A percentile compares a stretch with the other conserved stretches of the same genome.
These are phyloP conservation scores for Meiosimyza platycephala DNA, from an alignment of 2,888 invertebrate genomes.

Conservation along the genomic window DNA sequence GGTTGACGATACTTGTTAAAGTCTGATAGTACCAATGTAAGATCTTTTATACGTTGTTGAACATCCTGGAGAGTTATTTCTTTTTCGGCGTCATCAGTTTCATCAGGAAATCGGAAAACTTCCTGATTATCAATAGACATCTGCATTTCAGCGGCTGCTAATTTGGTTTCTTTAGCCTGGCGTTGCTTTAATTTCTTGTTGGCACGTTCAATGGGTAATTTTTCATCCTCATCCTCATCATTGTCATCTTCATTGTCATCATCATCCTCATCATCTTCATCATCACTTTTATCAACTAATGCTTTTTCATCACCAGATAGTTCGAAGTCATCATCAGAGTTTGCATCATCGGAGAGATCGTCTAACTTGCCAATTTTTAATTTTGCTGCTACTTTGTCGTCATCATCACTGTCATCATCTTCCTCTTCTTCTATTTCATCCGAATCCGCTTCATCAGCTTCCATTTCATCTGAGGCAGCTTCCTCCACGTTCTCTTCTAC, in stretches of 20 bases:
- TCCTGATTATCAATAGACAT: conserved; percentile 82
- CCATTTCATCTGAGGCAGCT: conserved; percentile 44
- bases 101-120: conserved; percentile 81
- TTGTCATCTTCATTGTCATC: conserved; percentile 63
- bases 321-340: conserved; percentile 69
- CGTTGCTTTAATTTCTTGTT: conserved; percentile 82
- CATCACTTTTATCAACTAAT: conserved; percentile 67
- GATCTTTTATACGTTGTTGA: conserved; percentile 90
- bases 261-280: conserved; percentile 63
- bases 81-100: conserved; percentile 80
- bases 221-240: conserved; percentile 71
- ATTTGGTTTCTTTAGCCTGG: conserved; percentile 75
- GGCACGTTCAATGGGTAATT: conserved; percentile 88
- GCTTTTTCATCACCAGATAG: conserved; percentile 58
- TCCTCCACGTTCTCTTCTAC: conserved; percentile 35
- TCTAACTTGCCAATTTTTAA: conserved; percentile 58
- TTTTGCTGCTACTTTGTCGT: conserved; percentile 53
- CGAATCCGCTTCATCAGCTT: conserved; percentile 43
- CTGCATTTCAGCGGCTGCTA: conserved; percentile 85
- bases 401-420: conserved; percentile 51
- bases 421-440: conserved; percentile 54
- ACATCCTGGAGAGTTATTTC: conserved; percentile 83
- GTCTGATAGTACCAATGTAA: conserved; percentile 82
- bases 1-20: conserved; percentile 78
- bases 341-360: conserved; percentile 56